phyloP scores from a whole-genome alignment of 2,888 invertebrate genomes.

The Dynastes maya region DNA sequence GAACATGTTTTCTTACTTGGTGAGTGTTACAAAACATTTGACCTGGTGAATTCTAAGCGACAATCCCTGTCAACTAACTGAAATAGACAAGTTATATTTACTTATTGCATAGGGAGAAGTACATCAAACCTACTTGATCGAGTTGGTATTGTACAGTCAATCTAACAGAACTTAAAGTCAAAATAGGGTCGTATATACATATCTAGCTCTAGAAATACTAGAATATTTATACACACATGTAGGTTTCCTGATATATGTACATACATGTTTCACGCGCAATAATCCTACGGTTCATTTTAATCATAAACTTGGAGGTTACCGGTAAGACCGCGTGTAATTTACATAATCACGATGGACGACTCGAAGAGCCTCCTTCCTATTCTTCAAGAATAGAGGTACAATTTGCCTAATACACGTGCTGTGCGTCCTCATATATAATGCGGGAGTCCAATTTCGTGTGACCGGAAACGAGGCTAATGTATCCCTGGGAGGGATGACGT shows the following conservation, averaged over 20 bases:
- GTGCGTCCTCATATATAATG: constrained; percentile 55
- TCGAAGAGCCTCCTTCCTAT: constrained; percentile 36
- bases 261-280: constrained; percentile 10
- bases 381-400: constrained; percentile 52
- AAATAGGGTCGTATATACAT: too few species aligned
- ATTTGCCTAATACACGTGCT: constrained; percentile 55
- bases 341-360: constrained; percentile 51
- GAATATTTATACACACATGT: too few species aligned
- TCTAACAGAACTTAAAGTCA: too few species aligned
- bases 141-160: too few species aligned
- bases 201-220: too few species aligned
- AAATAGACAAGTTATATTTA: too few species aligned
- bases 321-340: constrained; percentile 44
- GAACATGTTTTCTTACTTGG: too few species aligned
- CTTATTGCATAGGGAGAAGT: too few species aligned
- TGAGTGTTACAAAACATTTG: too few species aligned
- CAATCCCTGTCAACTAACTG: too few species aligned
- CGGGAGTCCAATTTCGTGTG: constrained; percentile 62
- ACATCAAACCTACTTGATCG: too few species aligned
- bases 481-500: constrained; percentile 62
- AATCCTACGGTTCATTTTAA: constrained; percentile 16
- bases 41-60: too few species aligned
- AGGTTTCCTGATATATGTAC: neutral
- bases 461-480: constrained; percentile 65
- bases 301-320: constrained; percentile 28